Percentiles rank a stretch among this genome's conserved stretches.
phyloP scores from a whole-genome alignment of 2,797 vertebrate species.

The Macropodus opercularis region DNA sequence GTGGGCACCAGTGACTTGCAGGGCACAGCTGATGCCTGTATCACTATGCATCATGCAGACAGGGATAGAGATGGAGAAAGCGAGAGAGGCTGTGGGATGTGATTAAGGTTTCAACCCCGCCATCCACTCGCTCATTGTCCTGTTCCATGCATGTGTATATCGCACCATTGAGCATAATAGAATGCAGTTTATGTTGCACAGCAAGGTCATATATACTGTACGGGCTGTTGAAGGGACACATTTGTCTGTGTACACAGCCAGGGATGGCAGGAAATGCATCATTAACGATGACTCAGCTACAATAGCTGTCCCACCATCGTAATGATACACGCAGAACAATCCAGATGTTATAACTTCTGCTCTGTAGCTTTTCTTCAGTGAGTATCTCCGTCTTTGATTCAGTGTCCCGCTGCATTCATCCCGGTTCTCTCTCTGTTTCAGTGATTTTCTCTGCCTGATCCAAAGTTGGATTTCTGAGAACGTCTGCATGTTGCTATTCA shows the following conservation, averaged over 20 bases:
- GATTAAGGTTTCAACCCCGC: slow-evolving; percentile 13
- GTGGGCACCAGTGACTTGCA: background rate
- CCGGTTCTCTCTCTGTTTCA: slow-evolving; percentile 20
- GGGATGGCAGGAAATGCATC: slow-evolving; percentile 16
- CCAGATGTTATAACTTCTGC: slow-evolving; percentile 1
- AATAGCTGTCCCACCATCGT: slow-evolving; percentile 1
- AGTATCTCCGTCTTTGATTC: slow-evolving; percentile 8
- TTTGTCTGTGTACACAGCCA: slow-evolving; percentile 9
- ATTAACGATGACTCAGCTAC: background rate
- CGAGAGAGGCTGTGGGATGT: background rate
- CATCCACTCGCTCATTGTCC: slow-evolving; percentile 11
- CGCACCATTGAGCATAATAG: slow-evolving; percentile 21
- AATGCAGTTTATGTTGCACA: slow-evolving; percentile 17
- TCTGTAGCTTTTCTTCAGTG: slow-evolving; percentile 2
- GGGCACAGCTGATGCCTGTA: slow-evolving; percentile 8
- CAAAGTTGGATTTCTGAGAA: slow-evolving; percentile 39
- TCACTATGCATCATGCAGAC: background rate
- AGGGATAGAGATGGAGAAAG: background rate
- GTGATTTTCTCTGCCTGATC: slow-evolving; percentile 37
- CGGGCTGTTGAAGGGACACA: slow-evolving; percentile 18
- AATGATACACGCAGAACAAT: slow-evolving; percentile 11
- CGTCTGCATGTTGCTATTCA: slow-evolving; percentile 71
- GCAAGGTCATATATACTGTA: slow-evolving; percentile 25
- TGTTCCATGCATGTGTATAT: slow-evolving; percentile 9
- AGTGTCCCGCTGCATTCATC: background rate